Percentiles rank a stretch among this genome's conserved stretches.
These are phyloP conservation scores for Plutella xylostella DNA, from an alignment of 2,888 invertebrate genomes.

Conservation along the genomic window DNA sequence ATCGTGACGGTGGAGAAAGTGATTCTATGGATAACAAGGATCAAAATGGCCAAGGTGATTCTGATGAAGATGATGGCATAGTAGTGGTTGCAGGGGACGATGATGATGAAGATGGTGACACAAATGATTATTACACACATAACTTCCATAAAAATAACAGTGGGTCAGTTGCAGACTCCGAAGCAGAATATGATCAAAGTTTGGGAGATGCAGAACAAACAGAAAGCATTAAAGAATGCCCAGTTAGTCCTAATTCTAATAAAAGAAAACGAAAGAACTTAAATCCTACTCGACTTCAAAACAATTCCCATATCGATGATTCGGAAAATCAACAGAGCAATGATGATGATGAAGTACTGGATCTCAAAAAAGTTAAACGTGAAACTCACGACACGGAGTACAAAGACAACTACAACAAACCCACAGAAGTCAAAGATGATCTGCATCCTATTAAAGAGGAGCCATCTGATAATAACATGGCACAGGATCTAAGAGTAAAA, in stretches of 20 bases:
- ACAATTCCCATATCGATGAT: slow-evolving; percentile 30
- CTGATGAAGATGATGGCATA: slow-evolving; percentile 80
- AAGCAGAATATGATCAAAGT: slow-evolving; percentile 57
- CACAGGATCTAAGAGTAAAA: slow-evolving; percentile 48
- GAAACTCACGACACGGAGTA: slow-evolving; percentile 25
- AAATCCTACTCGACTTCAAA: slow-evolving; percentile 86
- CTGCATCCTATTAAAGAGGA: slow-evolving; percentile 33
- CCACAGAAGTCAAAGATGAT: neutral
- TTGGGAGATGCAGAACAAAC: slow-evolving; percentile 46
- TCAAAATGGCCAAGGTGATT: slow-evolving; percentile 73
- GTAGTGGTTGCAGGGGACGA: slow-evolving; percentile 85
- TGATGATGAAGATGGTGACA: slow-evolving; percentile 76
- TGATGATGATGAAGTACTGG: slow-evolving; percentile 38
- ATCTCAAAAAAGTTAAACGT: slow-evolving; percentile 49
- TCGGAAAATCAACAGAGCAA: slow-evolving; percentile 23
- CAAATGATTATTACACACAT: slow-evolving; percentile 55
- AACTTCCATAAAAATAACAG: slow-evolving; percentile 43
- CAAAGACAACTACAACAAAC: neutral
- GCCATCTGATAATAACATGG: slow-evolving; percentile 32
- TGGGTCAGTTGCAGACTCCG: slow-evolving; percentile 53
- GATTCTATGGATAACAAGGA: slow-evolving; percentile 64
- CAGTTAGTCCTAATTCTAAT: slow-evolving; percentile 69
- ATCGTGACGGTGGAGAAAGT: slow-evolving; percentile 39
- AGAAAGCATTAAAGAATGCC: slow-evolving; percentile 61
- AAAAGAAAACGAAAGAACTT: slow-evolving; percentile 89